Percentiles rank a stretch among this genome's conserved stretches.
Evolutionary conservation across 1,140 invertebrate genomes (phyloP).

Genomic region (Drosophila ananassae): DNA sequence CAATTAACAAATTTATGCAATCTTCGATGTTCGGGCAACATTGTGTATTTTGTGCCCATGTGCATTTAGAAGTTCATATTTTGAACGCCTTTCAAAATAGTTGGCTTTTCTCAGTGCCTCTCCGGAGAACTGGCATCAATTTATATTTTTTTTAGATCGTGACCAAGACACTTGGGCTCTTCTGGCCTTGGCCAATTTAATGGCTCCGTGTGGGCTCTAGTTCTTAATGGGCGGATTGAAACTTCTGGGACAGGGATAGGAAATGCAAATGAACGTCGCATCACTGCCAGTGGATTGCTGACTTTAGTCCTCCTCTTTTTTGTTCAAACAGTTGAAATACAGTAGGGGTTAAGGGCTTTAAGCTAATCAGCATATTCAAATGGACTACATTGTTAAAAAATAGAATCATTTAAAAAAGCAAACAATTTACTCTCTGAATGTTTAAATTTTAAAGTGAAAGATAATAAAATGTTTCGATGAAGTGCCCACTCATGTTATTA

Average conservation of each 20-base stretch:
- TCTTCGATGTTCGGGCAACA: slow-evolving; percentile 23
- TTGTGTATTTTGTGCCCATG: slow-evolving; percentile 13
- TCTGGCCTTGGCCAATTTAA: slow-evolving; percentile 43
- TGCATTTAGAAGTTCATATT: slow-evolving; percentile 14
- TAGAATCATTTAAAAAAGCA: background rate
- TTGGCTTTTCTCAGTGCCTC: slow-evolving; percentile 10
- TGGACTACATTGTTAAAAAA: background rate
- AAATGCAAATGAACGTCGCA: slow-evolving; percentile 4
- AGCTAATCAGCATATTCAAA: slow-evolving; percentile 1
- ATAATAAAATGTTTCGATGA: background rate
- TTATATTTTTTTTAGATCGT: slow-evolving; percentile 40
- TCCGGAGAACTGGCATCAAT: slow-evolving; percentile 30
- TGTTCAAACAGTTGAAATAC: background rate
- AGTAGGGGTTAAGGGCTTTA: slow-evolving; percentile 16
- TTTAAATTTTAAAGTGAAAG: too few relatives aligned
- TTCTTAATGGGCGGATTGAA: slow-evolving; percentile 15
- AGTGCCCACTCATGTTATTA: background rate
- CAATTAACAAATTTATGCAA: slow-evolving; percentile 79
- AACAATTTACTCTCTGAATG: background rate
- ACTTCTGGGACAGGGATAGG: slow-evolving; percentile 16
- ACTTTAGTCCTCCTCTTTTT: background rate
- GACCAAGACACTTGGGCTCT: slow-evolving; percentile 39
- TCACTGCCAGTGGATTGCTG: slow-evolving; percentile 20
- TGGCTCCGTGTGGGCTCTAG: slow-evolving; percentile 10
- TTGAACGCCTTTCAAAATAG: slow-evolving; percentile 13